Conservation (phyloP, 2,888 invertebrate genomes). For the Dynastes tityus region DNA sequence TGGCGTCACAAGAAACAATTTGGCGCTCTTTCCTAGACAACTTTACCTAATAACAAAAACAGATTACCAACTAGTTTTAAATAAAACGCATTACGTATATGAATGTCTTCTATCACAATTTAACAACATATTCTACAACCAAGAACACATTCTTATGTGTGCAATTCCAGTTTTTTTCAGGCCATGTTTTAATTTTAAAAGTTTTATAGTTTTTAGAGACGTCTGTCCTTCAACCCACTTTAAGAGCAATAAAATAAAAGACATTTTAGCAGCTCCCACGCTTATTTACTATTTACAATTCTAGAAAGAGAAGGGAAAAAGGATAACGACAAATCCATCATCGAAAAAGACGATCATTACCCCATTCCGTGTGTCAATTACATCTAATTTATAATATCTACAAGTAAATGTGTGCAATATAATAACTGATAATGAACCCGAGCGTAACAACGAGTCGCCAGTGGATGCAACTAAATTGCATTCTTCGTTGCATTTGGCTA, state of each 20-base stretch:
- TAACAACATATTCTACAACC: too few species aligned
- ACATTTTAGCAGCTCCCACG: background rate
- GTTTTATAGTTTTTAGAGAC: background rate
- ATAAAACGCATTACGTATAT: too few species aligned
- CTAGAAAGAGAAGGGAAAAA: background rate
- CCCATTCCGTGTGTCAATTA: constrained; percentile 35
- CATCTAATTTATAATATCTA: constrained; percentile 42
- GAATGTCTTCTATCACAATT: too few species aligned
- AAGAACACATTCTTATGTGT: too few species aligned
- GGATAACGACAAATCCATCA: constrained; percentile 12
- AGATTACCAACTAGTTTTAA: too few species aligned
- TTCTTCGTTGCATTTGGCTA: constrained; percentile 60
- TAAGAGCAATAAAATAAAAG: background rate
- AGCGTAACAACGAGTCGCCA: constrained; percentile 62
- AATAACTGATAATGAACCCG: constrained; percentile 51
- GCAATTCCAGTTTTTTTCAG: too few species aligned
- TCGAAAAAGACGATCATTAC: constrained; percentile 7
- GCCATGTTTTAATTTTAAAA: background rate
- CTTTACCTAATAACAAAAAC: too few species aligned
- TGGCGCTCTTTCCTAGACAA: too few species aligned
- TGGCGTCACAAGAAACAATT: too few species aligned
- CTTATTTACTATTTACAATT: constrained; percentile 9
- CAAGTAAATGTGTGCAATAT: constrained; percentile 37
- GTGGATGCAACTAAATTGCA: constrained; percentile 58
- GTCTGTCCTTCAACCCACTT: constrained; percentile 10